Conservation (phyloP, 1,140 invertebrate genomes). For the Venturia canescens region DNA sequence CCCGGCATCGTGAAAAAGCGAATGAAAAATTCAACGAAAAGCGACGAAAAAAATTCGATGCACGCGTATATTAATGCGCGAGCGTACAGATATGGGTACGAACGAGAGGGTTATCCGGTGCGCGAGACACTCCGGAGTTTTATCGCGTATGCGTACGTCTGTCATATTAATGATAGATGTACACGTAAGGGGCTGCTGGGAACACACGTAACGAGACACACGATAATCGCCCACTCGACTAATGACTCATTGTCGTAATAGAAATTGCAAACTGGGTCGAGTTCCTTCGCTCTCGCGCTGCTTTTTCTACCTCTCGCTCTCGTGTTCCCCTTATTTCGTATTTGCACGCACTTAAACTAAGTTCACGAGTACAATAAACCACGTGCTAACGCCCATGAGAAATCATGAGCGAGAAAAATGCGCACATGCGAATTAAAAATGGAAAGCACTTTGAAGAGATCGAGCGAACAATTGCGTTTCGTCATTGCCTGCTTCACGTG, state of each 20-base stretch:
- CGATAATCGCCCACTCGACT: conserved; percentile 46
- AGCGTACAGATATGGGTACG: not conserved
- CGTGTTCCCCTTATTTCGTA: not conserved
- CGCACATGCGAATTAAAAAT: not conserved
- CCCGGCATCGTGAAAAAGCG: too few species aligned
- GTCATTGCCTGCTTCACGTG: not conserved
- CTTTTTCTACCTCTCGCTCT: not conserved
- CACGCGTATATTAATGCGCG: conserved; percentile 5
- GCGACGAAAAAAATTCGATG: too few species aligned
- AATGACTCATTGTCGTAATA: conserved; percentile 46
- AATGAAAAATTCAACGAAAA: too few species aligned
- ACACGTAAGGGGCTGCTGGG: not conserved
- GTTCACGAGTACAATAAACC: conserved; percentile 21
- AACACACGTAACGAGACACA: conserved; percentile 35
- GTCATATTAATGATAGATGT: not conserved
- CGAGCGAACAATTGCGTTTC: not conserved
- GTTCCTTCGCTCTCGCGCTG: conserved; percentile 27
- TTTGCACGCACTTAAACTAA: not conserved
- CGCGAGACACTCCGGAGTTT: not conserved
- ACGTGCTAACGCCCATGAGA: not conserved
- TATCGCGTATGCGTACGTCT: conserved; percentile 9
- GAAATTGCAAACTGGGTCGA: conserved; percentile 43
- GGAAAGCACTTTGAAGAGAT: not conserved
- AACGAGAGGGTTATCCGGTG: not conserved
- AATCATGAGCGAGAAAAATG: not conserved